These are phyloP conservation scores for Sylvia atricapilla DNA, from an alignment of 2,113 vertebrate species.

Conservation along the genomic window DNA sequence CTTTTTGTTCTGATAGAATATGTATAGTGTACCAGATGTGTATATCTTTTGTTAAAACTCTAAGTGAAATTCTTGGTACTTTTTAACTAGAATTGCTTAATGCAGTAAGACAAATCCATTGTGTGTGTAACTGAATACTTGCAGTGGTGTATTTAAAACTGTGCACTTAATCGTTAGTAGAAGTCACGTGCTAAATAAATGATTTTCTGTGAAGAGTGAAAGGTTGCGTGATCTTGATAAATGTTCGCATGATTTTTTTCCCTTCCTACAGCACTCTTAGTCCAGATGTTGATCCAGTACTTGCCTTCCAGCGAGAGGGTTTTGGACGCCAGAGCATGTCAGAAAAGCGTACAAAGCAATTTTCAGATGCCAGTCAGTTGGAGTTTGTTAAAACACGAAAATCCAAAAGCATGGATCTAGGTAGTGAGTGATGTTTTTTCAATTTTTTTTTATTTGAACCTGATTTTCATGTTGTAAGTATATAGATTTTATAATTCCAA, in stretches of 20 bases:
- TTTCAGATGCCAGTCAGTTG: conserved; percentile 87
- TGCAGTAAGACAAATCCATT: neutral
- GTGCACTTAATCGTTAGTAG: neutral
- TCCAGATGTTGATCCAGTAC: conserved; percentile 86
- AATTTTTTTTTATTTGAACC: conserved; percentile 69
- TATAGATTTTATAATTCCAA: conserved; percentile 59
- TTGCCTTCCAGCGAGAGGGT: conserved; percentile 92
- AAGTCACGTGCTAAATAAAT: conserved; percentile 33
- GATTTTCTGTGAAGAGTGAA: conserved; percentile 50
- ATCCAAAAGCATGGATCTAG: conserved; percentile 99
- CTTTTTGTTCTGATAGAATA: neutral
- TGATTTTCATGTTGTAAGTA: conserved; percentile 69
- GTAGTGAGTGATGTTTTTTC: conserved; percentile 82
- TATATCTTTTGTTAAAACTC: neutral
- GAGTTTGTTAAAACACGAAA: conserved; percentile 96
- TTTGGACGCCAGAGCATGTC: conserved; percentile 99
- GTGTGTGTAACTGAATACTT: neutral
- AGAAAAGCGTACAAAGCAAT: conserved; percentile 97
- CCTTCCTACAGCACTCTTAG: conserved; percentile 84
- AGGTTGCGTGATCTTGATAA: conserved; percentile 45
- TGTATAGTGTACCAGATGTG: neutral
- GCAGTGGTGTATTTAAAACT: conserved; percentile 13
- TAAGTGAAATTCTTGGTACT: neutral
- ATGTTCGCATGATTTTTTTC: conserved; percentile 39
- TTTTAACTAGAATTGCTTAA: neutral